Evolutionary conservation across 2,888 invertebrate genomes (phyloP), one percentile per base, ranked within the genome.

Genomic region (Sinelater perroti): DNA sequence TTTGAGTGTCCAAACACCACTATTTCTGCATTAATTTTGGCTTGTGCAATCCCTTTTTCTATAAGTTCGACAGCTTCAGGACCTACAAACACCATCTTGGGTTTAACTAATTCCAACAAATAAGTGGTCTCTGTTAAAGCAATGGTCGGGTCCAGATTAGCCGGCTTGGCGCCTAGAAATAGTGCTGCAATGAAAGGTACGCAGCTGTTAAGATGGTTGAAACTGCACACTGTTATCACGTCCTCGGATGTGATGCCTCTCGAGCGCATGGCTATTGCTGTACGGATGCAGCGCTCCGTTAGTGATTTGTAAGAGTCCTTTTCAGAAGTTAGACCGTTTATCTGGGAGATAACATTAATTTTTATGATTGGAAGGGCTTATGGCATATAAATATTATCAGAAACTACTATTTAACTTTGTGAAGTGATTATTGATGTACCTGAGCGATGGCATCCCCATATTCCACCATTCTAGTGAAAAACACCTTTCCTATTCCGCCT

Each of bases 171-270:
- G 4, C 81, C 80, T 8, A 79, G 71, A 57, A 72, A 80, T 1
- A 80, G 59, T 1, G 77, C 76, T 1, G 80, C 80, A 26, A 80
- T 76, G 24, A 78, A 73, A 0, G 81, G 79, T 26, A 80, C 71
- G 1, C 70, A 67, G 3, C 78, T 60, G 47, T 81, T 75, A 1
- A 79, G 17, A 28, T 79, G 78, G 52, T 75, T 80, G 0, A 75
- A 75, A 2, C 77, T 79, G 73, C 80, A 79, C 1, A 80, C 40
- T 0, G 76, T 66, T 47, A 82, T 74, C 2, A 81, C 78, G 52
- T 81, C 81, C 1, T 77, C 78, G 4, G 44, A 46, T 42, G 70
- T 55, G 1, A 81, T 46, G 3, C 80, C 80, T 17, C 75, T 47
- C 2, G 71, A 72, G 24, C 51, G 70, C 35, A 82, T 67, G 6